Percentiles rank a stretch among this genome's conserved stretches.
These are phyloP conservation scores for Malurus melanocephalus DNA, from an alignment of 2,113 vertebrate species.

Conservation along the genomic window DNA sequence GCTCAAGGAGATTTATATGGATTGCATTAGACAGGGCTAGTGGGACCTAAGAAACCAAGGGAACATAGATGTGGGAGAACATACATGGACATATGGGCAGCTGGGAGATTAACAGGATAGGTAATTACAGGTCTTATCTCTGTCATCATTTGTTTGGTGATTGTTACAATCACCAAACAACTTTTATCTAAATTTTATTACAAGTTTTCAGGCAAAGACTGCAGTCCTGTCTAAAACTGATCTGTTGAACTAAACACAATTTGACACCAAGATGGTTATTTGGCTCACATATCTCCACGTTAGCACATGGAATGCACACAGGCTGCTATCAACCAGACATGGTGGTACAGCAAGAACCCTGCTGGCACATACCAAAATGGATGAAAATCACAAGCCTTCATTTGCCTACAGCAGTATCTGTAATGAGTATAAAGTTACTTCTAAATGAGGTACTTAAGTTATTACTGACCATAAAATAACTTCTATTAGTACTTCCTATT, in stretches of 20 bases:
- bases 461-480: neutral
- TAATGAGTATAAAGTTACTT: neutral
- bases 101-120: rapidly evolving
- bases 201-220: neutral
- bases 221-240: neutral
- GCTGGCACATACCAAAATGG: neutral
- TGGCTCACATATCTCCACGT: neutral
- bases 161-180: neutral
- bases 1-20: neutral
- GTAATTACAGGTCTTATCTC: neutral
- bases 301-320: neutral
- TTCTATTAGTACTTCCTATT: neutral
- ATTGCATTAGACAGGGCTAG: neutral
- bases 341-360: neutral
- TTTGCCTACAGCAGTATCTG: neutral
- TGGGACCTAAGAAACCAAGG: neutral
- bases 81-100: rapidly evolving
- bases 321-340: neutral
- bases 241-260: neutral
- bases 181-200: neutral
- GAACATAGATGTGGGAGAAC: neutral
- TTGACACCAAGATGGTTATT: neutral
- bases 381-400: neutral
- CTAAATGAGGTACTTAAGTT: neutral
- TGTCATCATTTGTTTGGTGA: neutral